A percentile compares a stretch with the other conserved stretches of the same genome.
Evolutionary conservation across 2,888 invertebrate species (phyloP).

Genomic region (Syritta pipiens): DNA sequence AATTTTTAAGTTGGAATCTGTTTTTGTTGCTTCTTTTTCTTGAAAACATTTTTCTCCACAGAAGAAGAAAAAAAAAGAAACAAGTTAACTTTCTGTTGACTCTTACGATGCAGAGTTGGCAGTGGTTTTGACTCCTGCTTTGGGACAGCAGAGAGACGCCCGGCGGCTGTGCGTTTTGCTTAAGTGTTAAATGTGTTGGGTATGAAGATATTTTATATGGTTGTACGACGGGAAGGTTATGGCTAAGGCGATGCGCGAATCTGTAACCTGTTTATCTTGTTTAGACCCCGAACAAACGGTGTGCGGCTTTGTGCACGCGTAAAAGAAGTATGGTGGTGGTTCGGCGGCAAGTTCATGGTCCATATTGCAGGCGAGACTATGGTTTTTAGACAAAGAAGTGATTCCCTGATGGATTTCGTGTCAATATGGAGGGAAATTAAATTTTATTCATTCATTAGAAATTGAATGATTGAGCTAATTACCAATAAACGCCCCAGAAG

Average conservation of each 20-base stretch:
- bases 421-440: too few species aligned
- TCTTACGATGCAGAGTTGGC: constrained; percentile 31
- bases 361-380: constrained; percentile 4
- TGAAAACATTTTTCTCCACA: too few species aligned
- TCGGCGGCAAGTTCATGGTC: constrained; percentile 32
- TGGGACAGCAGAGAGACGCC: not conserved
- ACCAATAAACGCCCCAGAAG: too few species aligned
- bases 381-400: not conserved
- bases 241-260: constrained; percentile 58
- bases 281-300: constrained; percentile 46
- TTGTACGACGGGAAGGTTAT: constrained; percentile 55
- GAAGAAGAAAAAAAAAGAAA: constrained; percentile 40
- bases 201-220: constrained; percentile 38
- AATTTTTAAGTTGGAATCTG: constrained; percentile 34
- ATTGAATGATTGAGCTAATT: too few species aligned
- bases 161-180: constrained; percentile 30
- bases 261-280: constrained; percentile 67
- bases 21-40: constrained; percentile 16
- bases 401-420: too few species aligned
- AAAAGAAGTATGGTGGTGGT: constrained; percentile 12
- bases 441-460: too few species aligned
- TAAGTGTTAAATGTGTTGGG: constrained; percentile 20
- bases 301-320: constrained; percentile 20
- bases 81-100: constrained; percentile 42
- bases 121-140: constrained; percentile 27